Conservation (phyloP, 2,888 invertebrate genomes). For the Phorcus lineatus region DNA sequence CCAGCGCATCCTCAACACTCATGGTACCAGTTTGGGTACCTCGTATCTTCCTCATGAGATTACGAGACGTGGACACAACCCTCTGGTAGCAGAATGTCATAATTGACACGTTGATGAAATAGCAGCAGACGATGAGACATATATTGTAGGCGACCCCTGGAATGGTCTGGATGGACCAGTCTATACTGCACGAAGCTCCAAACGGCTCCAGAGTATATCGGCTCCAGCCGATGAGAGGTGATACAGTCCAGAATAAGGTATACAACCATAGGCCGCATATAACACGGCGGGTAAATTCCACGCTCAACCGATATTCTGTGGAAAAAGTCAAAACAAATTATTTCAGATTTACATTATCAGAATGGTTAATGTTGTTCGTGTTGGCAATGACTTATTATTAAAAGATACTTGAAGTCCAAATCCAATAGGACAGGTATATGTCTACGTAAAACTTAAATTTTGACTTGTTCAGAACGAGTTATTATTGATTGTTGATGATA, state of each 20-base stretch:
- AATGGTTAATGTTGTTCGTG: no score
- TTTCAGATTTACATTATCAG: no score
- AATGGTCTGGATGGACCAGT: constrained; percentile 36
- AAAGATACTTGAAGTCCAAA: no score
- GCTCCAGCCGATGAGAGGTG: constrained; percentile 48
- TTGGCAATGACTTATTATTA: no score
- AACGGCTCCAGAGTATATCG: constrained; percentile 44
- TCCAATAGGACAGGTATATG: no score
- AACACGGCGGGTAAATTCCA: constrained; percentile 10
- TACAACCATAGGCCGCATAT: constrained; percentile 30
- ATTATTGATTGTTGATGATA: no score
- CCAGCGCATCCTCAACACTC: constrained; percentile 7
- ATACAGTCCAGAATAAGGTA: constrained; percentile 38
- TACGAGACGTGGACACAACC: neutral
- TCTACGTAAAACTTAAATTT: no score
- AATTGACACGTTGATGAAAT: constrained; percentile 23
- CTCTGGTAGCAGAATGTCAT: constrained; percentile 35
- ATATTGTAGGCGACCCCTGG: constrained; percentile 34
- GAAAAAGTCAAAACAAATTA: no score
- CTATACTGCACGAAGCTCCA: constrained; percentile 44
- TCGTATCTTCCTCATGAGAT: neutral
- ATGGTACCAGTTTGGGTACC: neutral
- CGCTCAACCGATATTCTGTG: neutral
- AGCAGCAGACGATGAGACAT: constrained; percentile 28
- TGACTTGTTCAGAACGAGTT: no score